Base-by-base conservation (phyloP, 2,888 invertebrate species). In the Sinhomidia bicolor region DNA sequence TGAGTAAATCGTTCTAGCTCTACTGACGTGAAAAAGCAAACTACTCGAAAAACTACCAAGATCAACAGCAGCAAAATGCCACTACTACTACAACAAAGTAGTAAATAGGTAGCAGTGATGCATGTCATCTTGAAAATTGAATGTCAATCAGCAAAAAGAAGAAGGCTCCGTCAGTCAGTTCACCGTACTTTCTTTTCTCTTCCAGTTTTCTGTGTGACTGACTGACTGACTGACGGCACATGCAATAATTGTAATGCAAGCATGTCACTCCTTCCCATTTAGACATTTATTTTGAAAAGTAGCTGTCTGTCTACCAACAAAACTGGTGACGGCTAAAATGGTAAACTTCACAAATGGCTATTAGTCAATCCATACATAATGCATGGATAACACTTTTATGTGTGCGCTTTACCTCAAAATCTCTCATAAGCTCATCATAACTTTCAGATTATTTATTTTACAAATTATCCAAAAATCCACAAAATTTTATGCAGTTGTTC, bases 121-220 rank as follows among this genome's bases (percentile, higher is more conserved):
- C 87, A 88, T 88, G 87, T 88, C 87, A 82, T 88, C 65, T 65
- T 57, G 82, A 76, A 88, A 88, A 88, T 88, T 88, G 87, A 88
- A 88, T 88, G 87, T 88, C 87, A 88, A 88, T 88, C 87, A 88
- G 87, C 14, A 65, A n/a, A 60, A 23, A 76, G 57, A 23, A 76
- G 57, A 87, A 57, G 78, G 68, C 41, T 87, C 32, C 32, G 47
- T 36, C 36, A 3, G 36, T 36, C 36, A 36, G 36, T 7, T 36
- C 36, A 36, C 47, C 57, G 29, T 81, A 65, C 26, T 23, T 81
- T 20, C 68, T 65, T 81, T 60, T 62, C 87, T 78, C 17, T 29
- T 20, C 60, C 17, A 57, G 23, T 65, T 26, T 65, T 36, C 36
- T 36, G 36, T 36, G 36, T 36, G 36, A 36, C 36, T 20, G 62